A percentile compares a stretch with the other conserved stretches of the same genome.
phyloP scores from a whole-genome alignment of 2,113 vertebrate species.

The Xenopus borealis region DNA sequence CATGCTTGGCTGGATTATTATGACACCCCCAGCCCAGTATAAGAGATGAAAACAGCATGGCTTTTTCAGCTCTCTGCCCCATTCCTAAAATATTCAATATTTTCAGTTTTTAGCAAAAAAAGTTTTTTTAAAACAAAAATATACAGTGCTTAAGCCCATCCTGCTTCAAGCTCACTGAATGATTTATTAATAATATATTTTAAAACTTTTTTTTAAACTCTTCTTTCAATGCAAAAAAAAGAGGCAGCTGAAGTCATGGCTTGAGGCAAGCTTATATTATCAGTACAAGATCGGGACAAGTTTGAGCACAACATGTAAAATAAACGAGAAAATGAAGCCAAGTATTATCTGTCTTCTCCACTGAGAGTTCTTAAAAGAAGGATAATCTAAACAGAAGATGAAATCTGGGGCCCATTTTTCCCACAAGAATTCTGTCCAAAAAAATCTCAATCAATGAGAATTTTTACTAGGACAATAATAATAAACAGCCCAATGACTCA shows the following conservation, averaged over 20 bases:
- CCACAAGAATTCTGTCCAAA: conserved; percentile 1
- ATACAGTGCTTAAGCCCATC: too few species aligned
- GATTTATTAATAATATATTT: too few species aligned
- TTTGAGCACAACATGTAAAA: conserved; percentile 36
- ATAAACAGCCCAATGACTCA: too few species aligned
- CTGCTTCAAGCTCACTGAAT: too few species aligned
- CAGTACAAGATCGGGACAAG: conserved; percentile 45
- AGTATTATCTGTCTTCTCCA: conserved; percentile 36
- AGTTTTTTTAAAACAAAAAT: too few species aligned
- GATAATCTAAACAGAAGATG: conserved; percentile 15
- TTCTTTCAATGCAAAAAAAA: conserved; percentile 15
- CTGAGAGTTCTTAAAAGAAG: conserved; percentile 34
- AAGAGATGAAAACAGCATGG: too few species aligned
- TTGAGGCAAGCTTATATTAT: conserved; percentile 38
- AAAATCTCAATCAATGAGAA: background rate
- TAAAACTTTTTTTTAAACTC: background rate
- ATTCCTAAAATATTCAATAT: too few species aligned
- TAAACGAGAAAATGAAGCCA: conserved; percentile 34
- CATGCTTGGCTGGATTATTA: too few species aligned
- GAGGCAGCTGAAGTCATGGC: conserved; percentile 33
- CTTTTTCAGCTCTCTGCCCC: too few species aligned
- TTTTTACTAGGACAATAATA: too few species aligned
- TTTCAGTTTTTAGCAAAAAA: too few species aligned
- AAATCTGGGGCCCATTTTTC: conserved; percentile 32
- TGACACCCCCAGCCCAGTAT: too few species aligned